Conservation (phyloP, 2,113 vertebrate species). For the Gambusia affinis region DNA sequence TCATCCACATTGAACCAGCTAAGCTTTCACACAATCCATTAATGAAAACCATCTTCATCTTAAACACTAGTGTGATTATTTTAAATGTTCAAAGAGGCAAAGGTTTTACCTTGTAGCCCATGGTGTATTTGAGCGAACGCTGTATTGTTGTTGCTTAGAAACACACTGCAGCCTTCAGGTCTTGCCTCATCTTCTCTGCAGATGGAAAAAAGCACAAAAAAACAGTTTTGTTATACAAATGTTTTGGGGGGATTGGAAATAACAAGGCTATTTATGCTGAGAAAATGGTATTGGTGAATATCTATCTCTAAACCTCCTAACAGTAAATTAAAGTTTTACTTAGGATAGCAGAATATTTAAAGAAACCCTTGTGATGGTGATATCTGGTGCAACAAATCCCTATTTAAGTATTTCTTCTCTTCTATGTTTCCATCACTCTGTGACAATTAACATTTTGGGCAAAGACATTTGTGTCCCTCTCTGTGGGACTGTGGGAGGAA, state of each 20-base stretch:
- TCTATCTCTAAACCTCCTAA: not conserved
- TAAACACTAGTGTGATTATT: not conserved
- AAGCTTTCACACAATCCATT: not conserved
- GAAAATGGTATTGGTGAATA: too few species aligned
- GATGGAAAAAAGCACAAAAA: not conserved
- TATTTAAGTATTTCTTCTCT: too few species aligned
- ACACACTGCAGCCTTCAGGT: constrained; percentile 28
- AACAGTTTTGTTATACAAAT: not conserved
- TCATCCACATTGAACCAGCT: not conserved
- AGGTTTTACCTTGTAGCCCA: constrained; percentile 73
- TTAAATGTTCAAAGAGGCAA: not conserved
- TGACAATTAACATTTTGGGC: too few species aligned
- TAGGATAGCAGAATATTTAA: too few species aligned
- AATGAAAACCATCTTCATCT: not conserved
- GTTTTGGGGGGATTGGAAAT: not conserved
- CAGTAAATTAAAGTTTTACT: not conserved
- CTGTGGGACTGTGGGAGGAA: too few species aligned
- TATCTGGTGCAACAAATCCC: too few species aligned
- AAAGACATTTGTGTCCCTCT: too few species aligned
- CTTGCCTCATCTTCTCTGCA: constrained; percentile 47
- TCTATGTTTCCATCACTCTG: too few species aligned
- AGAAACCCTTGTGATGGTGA: too few species aligned
- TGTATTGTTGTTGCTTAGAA: constrained; percentile 50
- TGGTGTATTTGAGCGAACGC: constrained; percentile 8
- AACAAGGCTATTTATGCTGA: too few species aligned